Evolutionary conservation across 2,797 vertebrate species (phyloP).

Genomic region (Cichlasoma orientale): DNA sequence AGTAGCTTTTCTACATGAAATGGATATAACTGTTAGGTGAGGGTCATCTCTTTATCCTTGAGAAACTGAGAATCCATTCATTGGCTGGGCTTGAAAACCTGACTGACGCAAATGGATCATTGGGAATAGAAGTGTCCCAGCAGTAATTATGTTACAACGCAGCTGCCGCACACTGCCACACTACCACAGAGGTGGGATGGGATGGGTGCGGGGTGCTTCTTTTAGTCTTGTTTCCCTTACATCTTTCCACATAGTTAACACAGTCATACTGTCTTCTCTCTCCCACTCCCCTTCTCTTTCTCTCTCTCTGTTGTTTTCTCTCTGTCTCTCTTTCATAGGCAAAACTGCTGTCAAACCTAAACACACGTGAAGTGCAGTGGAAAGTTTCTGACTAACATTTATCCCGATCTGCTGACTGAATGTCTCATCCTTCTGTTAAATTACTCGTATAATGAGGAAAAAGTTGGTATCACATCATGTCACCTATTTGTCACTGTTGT

Average conservation of each 20-base stretch:
- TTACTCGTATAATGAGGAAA: slow-evolving; percentile 44
- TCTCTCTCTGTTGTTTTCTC: slow-evolving; percentile 32
- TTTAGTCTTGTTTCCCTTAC: slow-evolving; percentile 76
- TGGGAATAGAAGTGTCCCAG: slow-evolving; percentile 87
- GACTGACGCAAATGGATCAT: slow-evolving; percentile 88
- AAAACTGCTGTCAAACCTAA: slow-evolving; percentile 51
- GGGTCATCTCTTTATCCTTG: slow-evolving; percentile 89
- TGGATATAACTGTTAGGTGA: slow-evolving; percentile 82
- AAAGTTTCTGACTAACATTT: slow-evolving; percentile 69
- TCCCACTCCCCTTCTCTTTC: slow-evolving; percentile 24
- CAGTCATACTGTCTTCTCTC: slow-evolving; percentile 57
- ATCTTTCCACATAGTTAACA: slow-evolving; percentile 74
- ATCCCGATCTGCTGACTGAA: slow-evolving; percentile 31
- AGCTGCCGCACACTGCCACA: slow-evolving; percentile 80
- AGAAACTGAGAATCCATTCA: slow-evolving; percentile 87
- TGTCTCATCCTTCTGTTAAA: slow-evolving; percentile 33
- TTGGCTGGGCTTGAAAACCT: slow-evolving; percentile 82
- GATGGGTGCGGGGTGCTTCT: slow-evolving; percentile 74
- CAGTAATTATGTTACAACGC: slow-evolving; percentile 88
- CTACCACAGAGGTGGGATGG: slow-evolving; percentile 78
- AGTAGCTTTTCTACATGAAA: slow-evolving; percentile 79
- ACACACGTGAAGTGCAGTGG: slow-evolving; percentile 41
- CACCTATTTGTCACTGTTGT: slow-evolving; percentile 62
- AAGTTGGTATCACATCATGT: slow-evolving; percentile 49
- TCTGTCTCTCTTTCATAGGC: slow-evolving; percentile 23